phyloP scores from a whole-genome alignment of 2,888 invertebrate genomes.

The Thumatha senex region DNA sequence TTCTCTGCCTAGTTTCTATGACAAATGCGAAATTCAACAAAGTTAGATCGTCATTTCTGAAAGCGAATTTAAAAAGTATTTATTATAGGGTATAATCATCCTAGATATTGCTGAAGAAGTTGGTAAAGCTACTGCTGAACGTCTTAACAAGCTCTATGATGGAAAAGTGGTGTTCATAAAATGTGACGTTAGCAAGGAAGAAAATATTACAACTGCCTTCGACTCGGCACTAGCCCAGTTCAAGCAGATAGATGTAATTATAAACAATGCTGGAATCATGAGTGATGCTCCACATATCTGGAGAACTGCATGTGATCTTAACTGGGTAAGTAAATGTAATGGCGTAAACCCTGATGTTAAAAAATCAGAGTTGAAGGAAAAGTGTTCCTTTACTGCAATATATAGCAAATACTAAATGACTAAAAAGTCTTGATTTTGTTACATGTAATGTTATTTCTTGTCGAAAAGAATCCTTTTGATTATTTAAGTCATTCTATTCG shows the following conservation, averaged over 20 bases:
- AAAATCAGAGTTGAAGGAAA: neutral
- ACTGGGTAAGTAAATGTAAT: conserved; percentile 42
- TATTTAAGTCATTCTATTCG: too few species aligned
- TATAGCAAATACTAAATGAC: too few species aligned
- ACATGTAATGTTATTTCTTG: neutral
- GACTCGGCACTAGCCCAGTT: conserved; percentile 17
- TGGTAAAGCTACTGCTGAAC: conserved; percentile 39
- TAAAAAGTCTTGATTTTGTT: neutral
- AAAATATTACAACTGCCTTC: conserved; percentile 18
- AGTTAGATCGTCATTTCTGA: too few species aligned
- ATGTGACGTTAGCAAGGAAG: conserved; percentile 30
- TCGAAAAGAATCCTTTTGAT: neutral
- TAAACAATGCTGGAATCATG: conserved; percentile 41
- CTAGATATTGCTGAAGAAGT: conserved; percentile 47
- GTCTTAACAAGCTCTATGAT: conserved; percentile 36
- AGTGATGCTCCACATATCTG: conserved; percentile 34
- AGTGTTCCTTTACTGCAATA: too few species aligned
- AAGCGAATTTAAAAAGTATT: neutral
- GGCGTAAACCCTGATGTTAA: too few species aligned
- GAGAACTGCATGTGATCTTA: conserved; percentile 37
- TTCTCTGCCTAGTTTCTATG: neutral
- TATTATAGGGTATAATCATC: conserved; percentile 40
- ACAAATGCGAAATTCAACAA: neutral
- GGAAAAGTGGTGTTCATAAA: conserved; percentile 25
- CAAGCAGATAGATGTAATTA: conserved; percentile 12